Percentiles rank a stretch among this genome's conserved stretches.
These are phyloP conservation scores for Sebastes itinus DNA, from an alignment of 2,797 vertebrate species.

Conservation along the genomic window DNA sequence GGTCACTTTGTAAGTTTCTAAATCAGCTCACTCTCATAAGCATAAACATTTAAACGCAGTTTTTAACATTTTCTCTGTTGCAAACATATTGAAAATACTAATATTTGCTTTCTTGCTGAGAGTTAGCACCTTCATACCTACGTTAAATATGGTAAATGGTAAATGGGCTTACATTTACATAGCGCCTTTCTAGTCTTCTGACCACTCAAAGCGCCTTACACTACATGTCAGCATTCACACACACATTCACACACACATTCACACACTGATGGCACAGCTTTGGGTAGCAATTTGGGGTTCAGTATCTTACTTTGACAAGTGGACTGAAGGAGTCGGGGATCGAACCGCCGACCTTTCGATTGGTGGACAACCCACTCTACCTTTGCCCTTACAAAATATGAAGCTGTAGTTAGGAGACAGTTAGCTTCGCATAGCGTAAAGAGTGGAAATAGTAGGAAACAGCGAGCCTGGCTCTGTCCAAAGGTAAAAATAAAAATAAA, in stretches of 20 bases:
- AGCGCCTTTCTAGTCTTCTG: too few species aligned
- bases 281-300: too few species aligned
- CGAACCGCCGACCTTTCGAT: too few species aligned
- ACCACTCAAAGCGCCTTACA: too few species aligned
- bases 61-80: neutral
- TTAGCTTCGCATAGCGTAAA: neutral
- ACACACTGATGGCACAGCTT: fast-evolving
- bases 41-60: neutral
- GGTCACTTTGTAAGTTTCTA: conserved; percentile 70
- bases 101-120: neutral
- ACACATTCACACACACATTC: too few species aligned
- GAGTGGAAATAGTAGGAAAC: neutral
- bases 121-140: neutral
- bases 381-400: fast-evolving
- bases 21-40: neutral
- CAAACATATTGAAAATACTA: neutral
- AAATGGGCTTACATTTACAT: too few species aligned
- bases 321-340: too few species aligned
- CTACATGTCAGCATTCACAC: too few species aligned
- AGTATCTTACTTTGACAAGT: too few species aligned
- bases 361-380: too few species aligned
- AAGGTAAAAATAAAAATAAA: neutral
- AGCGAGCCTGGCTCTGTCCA: neutral
- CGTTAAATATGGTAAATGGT: neutral
- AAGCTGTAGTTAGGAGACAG: neutral